phyloP scores from a whole-genome alignment of 2,797 vertebrate species.

The Antrozous pallidus region DNA sequence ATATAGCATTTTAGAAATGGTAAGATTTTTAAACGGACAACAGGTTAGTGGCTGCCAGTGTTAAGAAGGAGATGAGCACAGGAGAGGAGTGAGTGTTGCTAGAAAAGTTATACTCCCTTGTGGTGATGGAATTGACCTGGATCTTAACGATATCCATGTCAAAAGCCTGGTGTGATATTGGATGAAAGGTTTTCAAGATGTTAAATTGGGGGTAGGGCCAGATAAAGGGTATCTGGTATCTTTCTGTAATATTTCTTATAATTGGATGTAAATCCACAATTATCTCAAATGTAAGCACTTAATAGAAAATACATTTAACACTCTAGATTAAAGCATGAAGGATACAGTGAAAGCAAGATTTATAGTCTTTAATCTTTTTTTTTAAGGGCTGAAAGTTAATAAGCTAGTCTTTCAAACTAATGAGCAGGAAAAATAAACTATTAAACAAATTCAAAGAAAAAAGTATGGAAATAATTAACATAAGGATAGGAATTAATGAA shows the following conservation, averaged over 20 bases:
- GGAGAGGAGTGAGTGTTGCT: background rate
- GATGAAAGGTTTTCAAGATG: background rate
- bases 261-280: background rate
- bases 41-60: background rate
- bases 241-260: background rate
- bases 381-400: background rate
- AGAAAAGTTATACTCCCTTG: background rate
- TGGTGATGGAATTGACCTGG: background rate
- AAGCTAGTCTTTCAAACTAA: background rate
- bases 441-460: constrained; percentile 15
- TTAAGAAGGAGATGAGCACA: background rate
- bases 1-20: background rate
- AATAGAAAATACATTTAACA: background rate
- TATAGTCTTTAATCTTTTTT: background rate
- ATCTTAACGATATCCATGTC: background rate
- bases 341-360: background rate
- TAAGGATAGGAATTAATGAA: constrained; percentile 35
- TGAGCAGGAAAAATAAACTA: background rate
- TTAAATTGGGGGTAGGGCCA: background rate
- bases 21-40: background rate
- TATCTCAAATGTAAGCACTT: background rate
- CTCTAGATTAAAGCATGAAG: background rate
- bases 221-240: background rate
- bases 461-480: background rate
- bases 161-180: background rate